These are phyloP conservation scores for Cephus runcator DNA, from an alignment of 2,888 invertebrate genomes.

Conservation along the genomic window DNA sequence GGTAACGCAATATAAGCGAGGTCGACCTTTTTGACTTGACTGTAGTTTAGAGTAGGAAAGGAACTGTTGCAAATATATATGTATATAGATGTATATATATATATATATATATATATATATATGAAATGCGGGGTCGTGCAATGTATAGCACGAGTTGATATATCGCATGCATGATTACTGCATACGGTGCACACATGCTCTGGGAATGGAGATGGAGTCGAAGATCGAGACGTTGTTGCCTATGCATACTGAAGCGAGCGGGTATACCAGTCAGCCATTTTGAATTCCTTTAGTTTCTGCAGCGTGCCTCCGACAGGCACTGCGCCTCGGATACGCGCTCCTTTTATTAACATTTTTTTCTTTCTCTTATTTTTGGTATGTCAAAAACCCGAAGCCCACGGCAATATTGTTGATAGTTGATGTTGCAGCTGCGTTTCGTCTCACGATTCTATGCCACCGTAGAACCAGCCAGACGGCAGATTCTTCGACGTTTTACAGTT, in stretches of 20 bases:
- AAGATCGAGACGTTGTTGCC: slow-evolving; percentile 26
- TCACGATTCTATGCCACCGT: slow-evolving; percentile 1
- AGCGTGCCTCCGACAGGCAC: background rate
- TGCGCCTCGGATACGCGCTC: slow-evolving; percentile 31
- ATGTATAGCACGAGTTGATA: background rate
- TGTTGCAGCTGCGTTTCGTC: slow-evolving; percentile 47
- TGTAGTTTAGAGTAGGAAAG: background rate
- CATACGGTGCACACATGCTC: slow-evolving; percentile 1
- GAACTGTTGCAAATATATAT: background rate
- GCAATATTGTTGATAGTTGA: slow-evolving; percentile 63
- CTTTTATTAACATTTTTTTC: slow-evolving; percentile 50
- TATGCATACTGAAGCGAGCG: slow-evolving; percentile 29
- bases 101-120: background rate
- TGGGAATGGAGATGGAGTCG: background rate
- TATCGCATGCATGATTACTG: background rate
- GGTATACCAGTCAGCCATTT: slow-evolving; percentile 55
- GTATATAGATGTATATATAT: background rate
- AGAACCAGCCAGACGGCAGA: background rate
- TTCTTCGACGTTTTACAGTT: background rate
- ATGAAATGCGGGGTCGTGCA: background rate
- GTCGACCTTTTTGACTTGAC: background rate
- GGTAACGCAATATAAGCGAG: background rate
- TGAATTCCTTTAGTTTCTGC: slow-evolving; percentile 57
- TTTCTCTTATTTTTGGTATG: slow-evolving; percentile 26
- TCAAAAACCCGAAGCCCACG: slow-evolving; percentile 43